Evolutionary conservation across 2,888 invertebrate genomes (phyloP).

Genomic region (Globia sparganii): DNA sequence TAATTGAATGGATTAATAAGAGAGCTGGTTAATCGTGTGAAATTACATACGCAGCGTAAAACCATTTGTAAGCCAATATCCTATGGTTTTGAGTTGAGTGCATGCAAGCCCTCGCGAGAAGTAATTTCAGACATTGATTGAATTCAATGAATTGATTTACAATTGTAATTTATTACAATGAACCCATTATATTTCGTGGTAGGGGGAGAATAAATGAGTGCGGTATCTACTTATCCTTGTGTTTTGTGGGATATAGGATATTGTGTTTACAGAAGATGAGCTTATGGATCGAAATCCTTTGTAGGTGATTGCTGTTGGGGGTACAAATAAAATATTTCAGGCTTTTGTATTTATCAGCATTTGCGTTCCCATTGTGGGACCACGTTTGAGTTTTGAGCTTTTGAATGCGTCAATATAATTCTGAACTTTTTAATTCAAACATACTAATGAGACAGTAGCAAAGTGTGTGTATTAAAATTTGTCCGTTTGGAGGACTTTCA

Average conservation of each 20-base stretch:
- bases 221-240: conserved; percentile 40
- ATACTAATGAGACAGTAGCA: no score
- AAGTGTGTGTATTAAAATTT: no score
- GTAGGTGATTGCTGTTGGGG: neutral
- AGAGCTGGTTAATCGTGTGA: conserved; percentile 43
- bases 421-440: no score
- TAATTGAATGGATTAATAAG: conserved; percentile 53
- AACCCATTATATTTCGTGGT: conserved; percentile 54
- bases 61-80: conserved; percentile 39
- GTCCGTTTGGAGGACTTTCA: no score
- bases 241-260: conserved; percentile 28
- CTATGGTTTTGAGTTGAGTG: conserved; percentile 19
- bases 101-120: conserved; percentile 36
- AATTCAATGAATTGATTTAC: conserved; percentile 61
- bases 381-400: no score
- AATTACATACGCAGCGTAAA: conserved; percentile 37
- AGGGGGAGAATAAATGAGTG: conserved; percentile 48
- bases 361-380: no score
- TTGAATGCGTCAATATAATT: no score
- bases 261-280: conserved; percentile 12
- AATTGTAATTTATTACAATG: conserved; percentile 66
- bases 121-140: conserved; percentile 56
- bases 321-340: neutral
- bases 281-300: conserved; percentile 18
- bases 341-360: neutral